Evolutionary conservation across 2,113 vertebrate species (phyloP).

Genomic region (Thoracochromis brauschi): DNA sequence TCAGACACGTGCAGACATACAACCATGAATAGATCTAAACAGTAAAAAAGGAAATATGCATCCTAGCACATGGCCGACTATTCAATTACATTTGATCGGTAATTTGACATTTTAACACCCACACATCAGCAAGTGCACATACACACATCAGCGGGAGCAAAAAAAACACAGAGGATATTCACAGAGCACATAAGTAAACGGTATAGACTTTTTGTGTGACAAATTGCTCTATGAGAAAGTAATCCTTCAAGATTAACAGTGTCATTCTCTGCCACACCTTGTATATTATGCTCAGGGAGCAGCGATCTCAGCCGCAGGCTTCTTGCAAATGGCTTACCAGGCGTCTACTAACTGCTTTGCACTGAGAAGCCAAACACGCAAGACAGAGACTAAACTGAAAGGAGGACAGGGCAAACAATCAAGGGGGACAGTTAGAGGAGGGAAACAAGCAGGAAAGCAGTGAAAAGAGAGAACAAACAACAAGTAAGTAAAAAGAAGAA

Average conservation of each 20-base stretch:
- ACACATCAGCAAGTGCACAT: slow-evolving; percentile 27
- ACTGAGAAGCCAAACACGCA: neutral
- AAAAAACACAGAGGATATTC: neutral
- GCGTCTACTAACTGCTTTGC: slow-evolving; percentile 32
- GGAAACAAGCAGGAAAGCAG: neutral
- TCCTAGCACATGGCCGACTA: slow-evolving; percentile 46
- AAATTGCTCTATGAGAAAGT: slow-evolving; percentile 57
- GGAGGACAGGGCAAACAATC: neutral
- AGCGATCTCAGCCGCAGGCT: slow-evolving; percentile 26
- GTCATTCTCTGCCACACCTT: slow-evolving; percentile 55
- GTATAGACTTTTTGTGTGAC: slow-evolving; percentile 45
- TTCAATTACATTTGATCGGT: slow-evolving; percentile 46
- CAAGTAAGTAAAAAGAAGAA: neutral
- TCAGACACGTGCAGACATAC: slow-evolving; percentile 33
- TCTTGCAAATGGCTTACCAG: slow-evolving; percentile 39
- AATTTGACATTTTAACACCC: slow-evolving; percentile 47
- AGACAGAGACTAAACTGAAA: neutral
- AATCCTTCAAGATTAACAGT: slow-evolving; percentile 65
- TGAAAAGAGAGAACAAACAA: neutral
- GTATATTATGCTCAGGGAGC: slow-evolving; percentile 46
- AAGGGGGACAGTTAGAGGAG: neutral
- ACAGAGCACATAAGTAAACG: slow-evolving; percentile 31
- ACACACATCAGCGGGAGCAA: slow-evolving; percentile 1
- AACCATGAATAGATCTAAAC: slow-evolving; percentile 20
- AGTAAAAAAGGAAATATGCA: slow-evolving; percentile 43